Percentiles rank a stretch among this genome's conserved stretches.
Conservation (phyloP, 2,797 vertebrate species). For the Crenuchus spilurus region DNA sequence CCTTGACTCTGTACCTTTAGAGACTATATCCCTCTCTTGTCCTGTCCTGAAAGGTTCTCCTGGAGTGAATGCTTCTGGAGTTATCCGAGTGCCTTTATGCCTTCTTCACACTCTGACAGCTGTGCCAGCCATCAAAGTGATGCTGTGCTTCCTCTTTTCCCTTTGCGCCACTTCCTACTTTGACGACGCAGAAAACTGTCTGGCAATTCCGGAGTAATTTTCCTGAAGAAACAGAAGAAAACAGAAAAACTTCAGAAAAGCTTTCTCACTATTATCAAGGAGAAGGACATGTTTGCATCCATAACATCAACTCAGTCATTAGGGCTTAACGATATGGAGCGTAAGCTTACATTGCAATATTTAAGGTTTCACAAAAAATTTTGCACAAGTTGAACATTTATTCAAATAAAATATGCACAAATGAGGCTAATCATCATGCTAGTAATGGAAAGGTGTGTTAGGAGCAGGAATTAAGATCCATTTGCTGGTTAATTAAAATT, state of each 20-base stretch:
- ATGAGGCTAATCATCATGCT: too few species aligned
- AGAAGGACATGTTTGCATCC: background rate
- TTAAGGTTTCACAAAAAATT: too few species aligned
- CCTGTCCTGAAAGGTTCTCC: background rate
- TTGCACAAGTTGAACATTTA: too few species aligned
- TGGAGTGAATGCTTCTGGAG: background rate
- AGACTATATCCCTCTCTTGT: background rate
- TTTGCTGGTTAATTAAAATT: too few species aligned
- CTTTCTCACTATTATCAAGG: background rate
- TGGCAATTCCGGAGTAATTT: background rate
- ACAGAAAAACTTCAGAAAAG: background rate
- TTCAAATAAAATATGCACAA: too few species aligned
- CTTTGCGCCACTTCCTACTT: conserved; percentile 19
- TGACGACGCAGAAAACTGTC: background rate
- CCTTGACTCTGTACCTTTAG: background rate
- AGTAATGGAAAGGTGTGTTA: too few species aligned
- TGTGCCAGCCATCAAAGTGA: conserved; percentile 1
- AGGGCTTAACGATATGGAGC: too few species aligned
- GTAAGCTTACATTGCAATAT: too few species aligned
- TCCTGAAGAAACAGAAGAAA: conserved; percentile 18
- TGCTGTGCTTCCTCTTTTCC: conserved; percentile 25
- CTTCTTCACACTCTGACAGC: background rate
- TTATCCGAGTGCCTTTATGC: background rate
- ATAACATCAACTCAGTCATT: background rate
- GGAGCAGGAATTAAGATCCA: too few species aligned